These are phyloP conservation scores for Eilema griseolum DNA, from an alignment of 2,888 invertebrate species.

Conservation along the genomic window DNA sequence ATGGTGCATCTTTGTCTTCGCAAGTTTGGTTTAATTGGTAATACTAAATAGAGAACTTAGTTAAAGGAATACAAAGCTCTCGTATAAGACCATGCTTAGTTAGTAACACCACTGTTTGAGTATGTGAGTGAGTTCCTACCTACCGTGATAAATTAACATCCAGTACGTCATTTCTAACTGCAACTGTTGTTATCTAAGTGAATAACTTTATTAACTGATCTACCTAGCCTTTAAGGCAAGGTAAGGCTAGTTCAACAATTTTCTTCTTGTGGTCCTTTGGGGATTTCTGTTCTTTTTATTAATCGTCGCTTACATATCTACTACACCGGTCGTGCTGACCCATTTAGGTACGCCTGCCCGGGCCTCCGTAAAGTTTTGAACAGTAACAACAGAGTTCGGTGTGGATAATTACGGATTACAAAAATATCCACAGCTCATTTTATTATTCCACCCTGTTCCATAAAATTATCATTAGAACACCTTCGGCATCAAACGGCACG, in stretches of 20 bases:
- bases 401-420: neutral
- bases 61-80: neutral
- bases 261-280: too few relatives aligned
- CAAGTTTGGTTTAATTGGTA: conserved; percentile 5
- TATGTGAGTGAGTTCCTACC: neutral
- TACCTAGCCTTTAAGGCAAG: too few relatives aligned
- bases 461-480: conserved; percentile 4
- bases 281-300: too few relatives aligned
- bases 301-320: too few relatives aligned
- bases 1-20: conserved; percentile 11
- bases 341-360: neutral
- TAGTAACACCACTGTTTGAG: neutral
- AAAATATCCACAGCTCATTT: neutral
- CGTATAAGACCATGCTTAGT: neutral
- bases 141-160: too few relatives aligned
- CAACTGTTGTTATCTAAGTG: too few relatives aligned
- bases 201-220: too few relatives aligned
- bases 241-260: too few relatives aligned
- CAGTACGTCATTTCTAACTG: too few relatives aligned
- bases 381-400: neutral
- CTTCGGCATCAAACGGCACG: conserved; percentile 3
- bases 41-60: conserved; percentile 7
- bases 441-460: neutral
- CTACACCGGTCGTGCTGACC: neutral
- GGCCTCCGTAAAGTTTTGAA: neutral